A percentile compares a stretch with the other conserved stretches of the same genome.
These are phyloP conservation scores for Manis crassicaudata DNA, from an alignment of 2,797 vertebrate species.

Conservation along the genomic window DNA sequence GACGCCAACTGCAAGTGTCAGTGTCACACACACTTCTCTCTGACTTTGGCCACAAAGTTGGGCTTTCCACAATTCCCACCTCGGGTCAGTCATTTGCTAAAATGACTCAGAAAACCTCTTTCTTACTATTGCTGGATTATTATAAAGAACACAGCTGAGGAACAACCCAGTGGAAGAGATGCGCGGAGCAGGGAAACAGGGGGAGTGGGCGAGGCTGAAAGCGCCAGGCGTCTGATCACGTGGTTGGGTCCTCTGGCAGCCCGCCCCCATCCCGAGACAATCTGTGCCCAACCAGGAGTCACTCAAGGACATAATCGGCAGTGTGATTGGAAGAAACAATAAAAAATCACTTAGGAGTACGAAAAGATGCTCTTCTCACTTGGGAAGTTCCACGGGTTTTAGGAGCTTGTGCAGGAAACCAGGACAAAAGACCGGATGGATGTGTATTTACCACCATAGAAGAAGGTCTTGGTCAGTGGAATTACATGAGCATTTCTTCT, in stretches of 20 bases:
- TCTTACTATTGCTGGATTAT: no score
- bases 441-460: accelerated
- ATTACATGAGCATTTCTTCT: not conserved
- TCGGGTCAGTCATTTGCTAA: not conserved
- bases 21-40: not conserved
- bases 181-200: accelerated
- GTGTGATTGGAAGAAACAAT: not conserved
- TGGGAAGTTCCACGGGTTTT: not conserved
- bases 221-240: accelerated
- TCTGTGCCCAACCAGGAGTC: not conserved
- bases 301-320: not conserved
- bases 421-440: not conserved
- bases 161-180: not conserved
- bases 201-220: not conserved
- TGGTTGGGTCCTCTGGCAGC: not conserved
- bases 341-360: not conserved
- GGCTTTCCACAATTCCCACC: not conserved
- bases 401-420: not conserved
- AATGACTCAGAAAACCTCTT: not conserved
- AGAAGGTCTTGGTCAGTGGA: not conserved
- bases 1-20: not conserved
- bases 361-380: not conserved
- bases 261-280: not conserved
- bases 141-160: not conserved
- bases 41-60: not conserved